Percentiles rank a stretch among this genome's conserved stretches.
These are phyloP conservation scores for Petaurus breviceps DNA, from an alignment of 2,113 vertebrate species.

Conservation along the genomic window DNA sequence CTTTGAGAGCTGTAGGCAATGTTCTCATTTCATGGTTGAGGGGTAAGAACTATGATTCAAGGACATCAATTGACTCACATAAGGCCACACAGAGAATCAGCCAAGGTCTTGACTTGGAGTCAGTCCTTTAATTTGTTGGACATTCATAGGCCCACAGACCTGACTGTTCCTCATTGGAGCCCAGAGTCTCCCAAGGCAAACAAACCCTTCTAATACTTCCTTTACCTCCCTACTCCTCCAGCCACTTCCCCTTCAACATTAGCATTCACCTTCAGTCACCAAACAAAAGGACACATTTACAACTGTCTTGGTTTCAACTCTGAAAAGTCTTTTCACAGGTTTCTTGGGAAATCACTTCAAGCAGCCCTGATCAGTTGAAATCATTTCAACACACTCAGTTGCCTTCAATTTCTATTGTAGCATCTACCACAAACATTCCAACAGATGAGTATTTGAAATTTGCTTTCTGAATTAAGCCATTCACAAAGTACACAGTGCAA, in stretches of 20 bases:
- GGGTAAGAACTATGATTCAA: not conserved
- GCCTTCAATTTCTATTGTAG: slow-evolving; percentile 22
- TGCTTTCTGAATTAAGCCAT: slow-evolving; percentile 48
- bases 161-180: not conserved
- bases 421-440: slow-evolving; percentile 43
- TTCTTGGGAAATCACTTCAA: slow-evolving; percentile 63
- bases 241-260: slow-evolving; percentile 43
- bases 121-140: not conserved
- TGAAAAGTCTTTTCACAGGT: slow-evolving; percentile 50
- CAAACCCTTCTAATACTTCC: not conserved
- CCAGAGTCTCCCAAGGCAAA: not conserved
- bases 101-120: not conserved
- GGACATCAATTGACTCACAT: not conserved
- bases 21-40: not conserved
- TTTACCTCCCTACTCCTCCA: not conserved
- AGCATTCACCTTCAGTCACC: slow-evolving; percentile 64
- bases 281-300: slow-evolving; percentile 66
- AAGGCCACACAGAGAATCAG: not conserved
- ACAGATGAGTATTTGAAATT: slow-evolving; percentile 33
- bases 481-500: not conserved
- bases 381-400: slow-evolving; percentile 41
- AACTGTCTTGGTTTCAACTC: slow-evolving; percentile 54
- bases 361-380: slow-evolving; percentile 40
- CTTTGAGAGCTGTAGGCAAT: fast-evolving
- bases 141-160: not conserved